Percentiles rank a stretch among this genome's conserved stretches.
Conservation (phyloP, 2,797 vertebrate genomes). For the Benthosema pterotum region DNA sequence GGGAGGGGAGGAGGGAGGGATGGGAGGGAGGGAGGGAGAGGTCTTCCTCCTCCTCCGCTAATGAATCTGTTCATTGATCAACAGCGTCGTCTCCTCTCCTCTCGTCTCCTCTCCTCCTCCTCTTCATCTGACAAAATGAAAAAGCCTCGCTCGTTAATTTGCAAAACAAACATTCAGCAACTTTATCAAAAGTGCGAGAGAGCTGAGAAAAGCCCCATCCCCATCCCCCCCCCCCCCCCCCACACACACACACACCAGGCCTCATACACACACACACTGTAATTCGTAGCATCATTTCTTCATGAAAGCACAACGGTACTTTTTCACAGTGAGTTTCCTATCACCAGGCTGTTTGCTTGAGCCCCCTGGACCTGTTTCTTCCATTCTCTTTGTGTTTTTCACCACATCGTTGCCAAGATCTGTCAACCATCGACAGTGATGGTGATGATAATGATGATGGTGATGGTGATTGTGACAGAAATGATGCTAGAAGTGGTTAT, state of each 20-base stretch:
- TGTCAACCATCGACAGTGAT: no score
- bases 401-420: neutral
- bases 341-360: no score
- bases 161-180: slow-evolving; percentile 73
- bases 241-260: no score
- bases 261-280: no score
- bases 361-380: slow-evolving; percentile 3
- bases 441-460: no score
- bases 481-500: no score
- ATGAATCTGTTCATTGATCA: slow-evolving; percentile 63
- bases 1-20: slow-evolving; percentile 5
- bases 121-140: slow-evolving; percentile 66
- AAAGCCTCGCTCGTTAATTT: slow-evolving; percentile 66
- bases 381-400: neutral
- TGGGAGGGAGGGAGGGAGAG: slow-evolving; percentile 6
- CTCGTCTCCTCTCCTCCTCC: slow-evolving; percentile 35
- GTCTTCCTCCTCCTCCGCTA: slow-evolving; percentile 46
- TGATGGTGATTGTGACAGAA: no score
- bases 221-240: neutral
- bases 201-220: no score
- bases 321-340: no score
- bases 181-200: slow-evolving; percentile 63
- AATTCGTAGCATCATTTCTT: no score
- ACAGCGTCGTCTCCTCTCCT: slow-evolving; percentile 27
- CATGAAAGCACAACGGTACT: no score